Evolutionary conservation across 2,797 vertebrate species (phyloP), one percentile per base, ranked within the genome.

Genomic region (Siniperca obscura): DNA sequence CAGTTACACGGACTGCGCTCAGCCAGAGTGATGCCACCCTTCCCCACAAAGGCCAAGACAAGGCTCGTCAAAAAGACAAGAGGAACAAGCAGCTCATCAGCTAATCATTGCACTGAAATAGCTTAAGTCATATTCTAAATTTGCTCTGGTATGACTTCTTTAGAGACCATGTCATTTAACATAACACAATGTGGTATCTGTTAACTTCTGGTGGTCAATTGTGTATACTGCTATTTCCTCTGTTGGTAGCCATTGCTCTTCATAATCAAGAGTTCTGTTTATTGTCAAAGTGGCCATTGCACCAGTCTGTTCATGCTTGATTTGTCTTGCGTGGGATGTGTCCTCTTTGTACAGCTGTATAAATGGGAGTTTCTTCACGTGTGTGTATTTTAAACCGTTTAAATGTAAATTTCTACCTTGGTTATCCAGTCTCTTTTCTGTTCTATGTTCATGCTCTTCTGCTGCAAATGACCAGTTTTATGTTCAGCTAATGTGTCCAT

Each of bases 1-100:
- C 96, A 0, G 94, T 99, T 67, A 48, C 94, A 1, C 96, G 98
- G 82, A 95, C 95, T 0, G 74, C 93, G 0, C 97, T 97, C 69
- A 92, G 74, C 81, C 95, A 96, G 82, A 95, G 89, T 1, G 94
- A 94, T 2, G 50, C 72, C 21, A 80, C 53, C 1, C 0, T 68
- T 0, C 38, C 86, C 0, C 91, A 92, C 52, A 95, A 94, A 68
- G 82, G 66, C 60, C 83, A 66, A 0, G 96, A 95, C 11, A 97
- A 97, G 69, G 56, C 88, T 56, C 95, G 94, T 1, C 59, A 79
- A 11, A 93, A 93, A 66, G 87, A 95, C 8, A 94, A 94, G 90
- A 94, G 67, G 65, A 78, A 74, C 52, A 94, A 92, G 77, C 70
- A 65, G 1, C 59, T 90, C 14, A 19, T 82, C 77, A 62, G 86